Percentiles rank a stretch among this genome's conserved stretches.
Conservation (phyloP, 2,797 vertebrate genomes). For the Ateles fusciceps region DNA sequence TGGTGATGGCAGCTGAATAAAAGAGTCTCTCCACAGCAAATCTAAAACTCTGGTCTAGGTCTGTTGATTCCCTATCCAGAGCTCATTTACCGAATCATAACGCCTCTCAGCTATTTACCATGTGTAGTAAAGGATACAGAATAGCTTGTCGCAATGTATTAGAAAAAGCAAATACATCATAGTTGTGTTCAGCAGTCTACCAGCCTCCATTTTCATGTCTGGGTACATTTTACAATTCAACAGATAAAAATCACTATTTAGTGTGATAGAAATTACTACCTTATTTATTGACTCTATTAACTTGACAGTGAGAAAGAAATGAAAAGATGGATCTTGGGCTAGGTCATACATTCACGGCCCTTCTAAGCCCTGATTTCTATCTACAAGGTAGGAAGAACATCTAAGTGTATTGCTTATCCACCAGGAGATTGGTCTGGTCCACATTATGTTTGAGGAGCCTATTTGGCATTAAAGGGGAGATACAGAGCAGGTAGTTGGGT, state of each 20-base stretch:
- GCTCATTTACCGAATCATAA: neutral
- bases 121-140: neutral
- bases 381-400: neutral
- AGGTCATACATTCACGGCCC: neutral
- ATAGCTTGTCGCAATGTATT: neutral
- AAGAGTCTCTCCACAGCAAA: neutral
- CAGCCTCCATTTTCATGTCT: slow-evolving; percentile 7
- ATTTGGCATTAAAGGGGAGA: neutral
- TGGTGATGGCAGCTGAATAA: neutral
- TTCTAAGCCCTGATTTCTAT: neutral
- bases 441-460: neutral
- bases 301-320: neutral
- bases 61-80: neutral
- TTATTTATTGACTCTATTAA: slow-evolving; percentile 1
- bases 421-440: neutral
- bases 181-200: neutral
- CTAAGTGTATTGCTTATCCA: neutral
- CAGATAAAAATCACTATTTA: slow-evolving; percentile 24
- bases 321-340: neutral
- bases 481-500: neutral
- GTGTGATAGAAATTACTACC: neutral
- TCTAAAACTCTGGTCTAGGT: neutral
- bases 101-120: neutral
- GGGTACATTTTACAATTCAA: slow-evolving; percentile 44
- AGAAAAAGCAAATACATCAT: slow-evolving; percentile 30